These are phyloP conservation scores for human DNA, from an alignment of 2,113 vertebrate genomes.

Conservation along the genomic window GRCh38 chr14:92473001-92473500, in stretches of 20 bases:
- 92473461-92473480: not conserved
- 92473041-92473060: not conserved
- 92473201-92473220: not conserved
- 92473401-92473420: not conserved
- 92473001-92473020: not conserved
- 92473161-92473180: not conserved
- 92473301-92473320: not conserved
- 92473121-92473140: not conserved
- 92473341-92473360: not conserved
- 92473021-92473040: not conserved
- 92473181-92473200: not conserved
- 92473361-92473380: not conserved
- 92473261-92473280: not conserved
- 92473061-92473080: not conserved
- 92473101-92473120: not conserved
- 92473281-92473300: not conserved
- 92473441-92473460: not conserved
- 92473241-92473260: not conserved
- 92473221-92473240: not conserved
- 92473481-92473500: not conserved
- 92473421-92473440: not conserved
- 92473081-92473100: not conserved
- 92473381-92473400: not conserved
- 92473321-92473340: not conserved
- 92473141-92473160: not conserved